Evolutionary conservation across 30 jellyfish, hydroid and myxozoan species (phyloP), one percentile per base, ranked within the genome.

Genomic region (Pseudorhiza aurosa): DNA sequence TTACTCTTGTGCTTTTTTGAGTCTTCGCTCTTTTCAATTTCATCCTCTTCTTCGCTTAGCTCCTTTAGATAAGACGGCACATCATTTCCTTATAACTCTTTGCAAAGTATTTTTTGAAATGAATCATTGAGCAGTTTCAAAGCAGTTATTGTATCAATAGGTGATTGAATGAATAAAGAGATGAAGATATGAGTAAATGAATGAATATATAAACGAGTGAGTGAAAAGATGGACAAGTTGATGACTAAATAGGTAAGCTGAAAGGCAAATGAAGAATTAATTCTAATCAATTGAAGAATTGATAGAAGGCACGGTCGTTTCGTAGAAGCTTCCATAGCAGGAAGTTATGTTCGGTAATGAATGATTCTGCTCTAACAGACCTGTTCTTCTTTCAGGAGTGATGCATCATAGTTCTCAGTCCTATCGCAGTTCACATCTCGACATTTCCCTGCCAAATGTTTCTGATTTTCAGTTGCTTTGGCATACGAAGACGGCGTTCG

Each of bases 361-460:
- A n/a, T n/a, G n/a, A n/a, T n/a, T n/a, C n/a, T n/a, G n/a, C n/a
- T n/a, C n/a, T n/a, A 40, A 2, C 37, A 32, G 32, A 91, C 98
- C 98, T 91, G 87, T 68, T 91, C 98, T 77, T 91, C 98, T 47
- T 91, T 82, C 31, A 83, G 89, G 28, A 91, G 50, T 19, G 98
- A 76, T 55, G 91, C 85, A 42, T 91, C 96, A 75, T 65, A 91
- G 17, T 46, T 85, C 8, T 84, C 91, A 7, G 69, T 79, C 25
- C 74, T n/a, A 35, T 59, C 87, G 47, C 95, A 70, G 31, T 83
- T 68, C 9, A 75, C 81, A 35, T 83, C 81, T 5, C 95, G 65
- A 67, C 85, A 70, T 19, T 40, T 83, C 40, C 95, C 95, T 2
- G 85, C 70, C 14, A 43, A 85, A 42, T 83, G 87, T 28, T 83